A percentile compares a stretch with the other conserved stretches of the same genome.
Evolutionary conservation across 2,113 vertebrate genomes (phyloP).

Genomic region (Phoxinus phoxinus): DNA sequence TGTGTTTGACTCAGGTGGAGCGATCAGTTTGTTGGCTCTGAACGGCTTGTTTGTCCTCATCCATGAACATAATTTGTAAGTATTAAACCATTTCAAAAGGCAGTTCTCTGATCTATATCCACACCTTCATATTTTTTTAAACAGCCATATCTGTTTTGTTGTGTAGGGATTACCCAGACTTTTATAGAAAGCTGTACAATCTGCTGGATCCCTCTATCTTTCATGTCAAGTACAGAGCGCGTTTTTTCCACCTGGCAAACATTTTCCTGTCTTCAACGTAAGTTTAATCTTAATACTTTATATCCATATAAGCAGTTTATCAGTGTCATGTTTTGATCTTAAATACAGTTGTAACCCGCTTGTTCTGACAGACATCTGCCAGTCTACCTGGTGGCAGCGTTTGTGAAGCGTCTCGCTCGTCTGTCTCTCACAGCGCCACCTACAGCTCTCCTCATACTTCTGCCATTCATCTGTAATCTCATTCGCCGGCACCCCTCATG

Average conservation of each 20-base stretch:
- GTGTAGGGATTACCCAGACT: constrained; percentile 92
- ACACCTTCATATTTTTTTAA: background rate
- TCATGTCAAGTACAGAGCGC: constrained; percentile 90
- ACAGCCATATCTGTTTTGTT: background rate
- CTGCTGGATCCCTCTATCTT: constrained; percentile 91
- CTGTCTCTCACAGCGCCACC: constrained; percentile 89
- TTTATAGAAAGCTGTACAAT: constrained; percentile 92
- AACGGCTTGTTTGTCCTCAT: constrained; percentile 95
- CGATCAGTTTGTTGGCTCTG: constrained; percentile 91
- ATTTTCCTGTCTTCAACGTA: constrained; percentile 95
- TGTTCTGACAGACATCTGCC: constrained; percentile 84
- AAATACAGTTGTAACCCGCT: background rate
- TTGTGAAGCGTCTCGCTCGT: constrained; percentile 89
- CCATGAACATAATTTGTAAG: constrained; percentile 96
- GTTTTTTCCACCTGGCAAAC: constrained; percentile 90
- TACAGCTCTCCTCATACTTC: constrained; percentile 83
- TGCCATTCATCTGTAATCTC: constrained; percentile 94
- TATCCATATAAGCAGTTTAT: background rate
- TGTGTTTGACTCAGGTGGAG: constrained; percentile 81
- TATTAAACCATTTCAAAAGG: constrained; percentile 52
- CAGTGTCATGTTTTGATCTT: background rate
- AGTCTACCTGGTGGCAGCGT: constrained; percentile 90
- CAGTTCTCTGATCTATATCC: background rate
- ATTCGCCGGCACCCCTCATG: constrained; percentile 90
- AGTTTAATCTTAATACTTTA: constrained; percentile 2